Evolutionary conservation across 2,888 invertebrate genomes (phyloP), one percentile per base, ranked within the genome.

Genomic region (Oithona nana): DNA sequence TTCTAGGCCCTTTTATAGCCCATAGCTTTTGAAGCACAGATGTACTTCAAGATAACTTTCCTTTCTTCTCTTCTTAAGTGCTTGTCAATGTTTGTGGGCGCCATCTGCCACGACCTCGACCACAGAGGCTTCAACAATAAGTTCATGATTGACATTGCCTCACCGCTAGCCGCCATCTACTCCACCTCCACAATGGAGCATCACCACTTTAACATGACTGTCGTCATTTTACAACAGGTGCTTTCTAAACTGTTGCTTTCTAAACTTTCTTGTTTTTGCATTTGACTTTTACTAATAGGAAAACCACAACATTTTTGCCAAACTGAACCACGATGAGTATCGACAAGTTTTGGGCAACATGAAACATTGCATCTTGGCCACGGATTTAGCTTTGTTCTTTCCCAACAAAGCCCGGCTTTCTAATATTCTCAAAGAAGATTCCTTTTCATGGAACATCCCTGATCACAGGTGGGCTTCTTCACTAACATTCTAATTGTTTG

Each of bases 171-270:
- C 0, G 80, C 84, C 28, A 84, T 89, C 71, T 88, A 88, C 72
- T 82, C 85, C 31, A 88, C 88, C 0, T 86, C 86, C 0, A 86
- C 88, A 0, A 80, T 88, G 77, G 88, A 88, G 70, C 86, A 88
- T 69, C 88, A 88, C 70, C 88, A 88, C 72, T 88, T 88, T 71
- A 88, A 88, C 71, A 88, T 87, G 71, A 87, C 88, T 0, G 84
- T 88, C 29, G 83, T 84, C 16, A 88, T 88, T 66, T 74, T 88
- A 20, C 88, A 88, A 71, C 83, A 83, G 77, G 83, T 82, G n/a
- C n/a, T n/a, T n/a, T n/a, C n/a, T n/a, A n/a, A n/a, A n/a, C n/a
- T n/a, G n/a, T n/a, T n/a, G n/a, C n/a, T n/a, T 52, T 60, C 64
- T 8, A n/a, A 28, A 4, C 1, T n/a, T n/a, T n/a, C n/a, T n/a